phyloP scores from a whole-genome alignment of 2,797 vertebrate species.

The Fundulus diaphanus region DNA sequence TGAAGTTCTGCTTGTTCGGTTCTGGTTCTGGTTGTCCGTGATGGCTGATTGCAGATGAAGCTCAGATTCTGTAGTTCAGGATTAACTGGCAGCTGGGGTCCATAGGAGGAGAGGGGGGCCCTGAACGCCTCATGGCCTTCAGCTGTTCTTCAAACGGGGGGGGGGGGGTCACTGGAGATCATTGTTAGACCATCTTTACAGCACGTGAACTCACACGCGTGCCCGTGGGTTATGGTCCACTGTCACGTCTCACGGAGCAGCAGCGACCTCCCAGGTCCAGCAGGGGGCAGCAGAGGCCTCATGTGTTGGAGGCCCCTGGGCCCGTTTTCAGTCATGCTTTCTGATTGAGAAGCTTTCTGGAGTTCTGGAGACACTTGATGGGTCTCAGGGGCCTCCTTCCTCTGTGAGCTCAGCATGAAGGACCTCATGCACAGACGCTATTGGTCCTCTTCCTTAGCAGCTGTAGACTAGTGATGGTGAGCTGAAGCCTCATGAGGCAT shows the following conservation, averaged over 20 bases:
- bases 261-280: neutral
- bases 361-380: too few relatives aligned
- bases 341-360: too few relatives aligned
- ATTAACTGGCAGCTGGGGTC: slow-evolving; percentile 33
- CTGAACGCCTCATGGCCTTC: slow-evolving; percentile 12
- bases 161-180: neutral
- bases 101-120: neutral
- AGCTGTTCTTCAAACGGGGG: neutral
- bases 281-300: slow-evolving; percentile 29
- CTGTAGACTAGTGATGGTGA: too few relatives aligned
- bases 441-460: too few relatives aligned
- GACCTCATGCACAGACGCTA: too few relatives aligned
- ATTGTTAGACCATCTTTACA: neutral
- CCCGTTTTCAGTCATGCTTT: too few relatives aligned
- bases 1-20: neutral
- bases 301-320: neutral
- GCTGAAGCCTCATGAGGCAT: too few relatives aligned
- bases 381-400: too few relatives aligned
- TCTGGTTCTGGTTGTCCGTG: neutral
- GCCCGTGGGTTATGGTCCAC: neutral
- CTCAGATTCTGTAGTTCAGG: slow-evolving; percentile 31
- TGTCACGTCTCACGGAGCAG: slow-evolving; percentile 16
- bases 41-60: slow-evolving; percentile 17
- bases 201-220: neutral
- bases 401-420: too few relatives aligned